Percentiles rank a stretch among this genome's conserved stretches.
phyloP scores from a whole-genome alignment of 2,113 vertebrate genomes.

The Bubo scandiacus region DNA sequence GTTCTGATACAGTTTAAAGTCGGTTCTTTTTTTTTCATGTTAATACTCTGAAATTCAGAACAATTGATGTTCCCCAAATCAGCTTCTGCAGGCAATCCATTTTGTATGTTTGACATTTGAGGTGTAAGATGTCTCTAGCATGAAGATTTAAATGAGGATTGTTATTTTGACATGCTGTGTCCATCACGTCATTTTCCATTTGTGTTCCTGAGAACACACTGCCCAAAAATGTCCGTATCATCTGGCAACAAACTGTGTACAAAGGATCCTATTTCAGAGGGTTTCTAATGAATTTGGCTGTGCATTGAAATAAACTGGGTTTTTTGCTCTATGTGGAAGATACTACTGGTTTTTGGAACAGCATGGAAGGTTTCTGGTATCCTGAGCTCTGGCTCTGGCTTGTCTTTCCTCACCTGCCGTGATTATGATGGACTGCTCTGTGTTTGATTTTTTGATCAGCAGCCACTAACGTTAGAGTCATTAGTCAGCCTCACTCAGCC shows the following conservation, averaged over 20 bases:
- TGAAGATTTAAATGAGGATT: not conserved
- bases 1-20: not conserved
- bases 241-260: constrained; percentile 25
- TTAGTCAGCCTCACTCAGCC: constrained; percentile 37
- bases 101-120: constrained; percentile 42
- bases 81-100: not conserved
- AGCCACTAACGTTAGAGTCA: not conserved
- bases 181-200: constrained; percentile 12
- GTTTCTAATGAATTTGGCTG: not conserved
- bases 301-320: not conserved
- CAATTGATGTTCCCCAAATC: not conserved
- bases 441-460: constrained; percentile 50
- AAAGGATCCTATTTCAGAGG: not conserved
- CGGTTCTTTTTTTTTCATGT: fast-evolving
- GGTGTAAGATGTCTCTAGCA: not conserved
- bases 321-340: not conserved
- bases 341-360: not conserved
- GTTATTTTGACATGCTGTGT: constrained; percentile 26
- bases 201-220: not conserved
- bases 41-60: constrained; percentile 19
- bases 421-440: constrained; percentile 4
- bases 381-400: not conserved
- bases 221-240: not conserved
- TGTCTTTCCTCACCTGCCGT: not conserved
- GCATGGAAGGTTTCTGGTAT: not conserved